Evolutionary conservation across 1,140 invertebrate species (phyloP), one percentile per base, ranked within the genome.

Genomic region (Triops cancriformis): DNA sequence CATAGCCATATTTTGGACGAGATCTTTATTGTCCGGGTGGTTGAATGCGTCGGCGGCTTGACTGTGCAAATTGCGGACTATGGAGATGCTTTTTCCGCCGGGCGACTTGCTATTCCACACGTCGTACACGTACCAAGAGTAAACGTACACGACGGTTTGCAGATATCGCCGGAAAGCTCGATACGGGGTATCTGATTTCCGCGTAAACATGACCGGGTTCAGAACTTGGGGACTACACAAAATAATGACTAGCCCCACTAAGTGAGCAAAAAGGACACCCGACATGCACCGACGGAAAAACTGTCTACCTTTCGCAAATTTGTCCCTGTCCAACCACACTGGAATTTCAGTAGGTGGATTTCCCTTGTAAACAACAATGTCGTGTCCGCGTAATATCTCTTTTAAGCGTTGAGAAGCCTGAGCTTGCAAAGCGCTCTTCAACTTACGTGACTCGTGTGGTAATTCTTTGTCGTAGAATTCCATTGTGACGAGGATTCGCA

Each of bases 121-220:
- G 41, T 90, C 87, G 73, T 89, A 84, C 14, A 88, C 84, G 80
- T 93, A 93, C 94, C 94, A 96, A 1, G 88, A 82, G 2, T 88
- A 83, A 23, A 91, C 89, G 80, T 94, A 92, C 4, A 90, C 84
- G 64, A 92, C 84, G 0, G 92, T 94, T 1, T 88, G 88, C 1
- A 92, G 82, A 82, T 96, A 96, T 80, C 94, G 87, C 78, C 87
- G 89, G 83, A 93, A 94, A 0, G 94, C 90, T 0, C 87, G 87
- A 26, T 86, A 86, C 0, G 86, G 83, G 5, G 87, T 88, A 31
- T 86, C 87, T 1, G 91, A 92, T 78, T 89, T 88, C 0, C 87
- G 85, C 0, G 92, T 91, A 27, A 89, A 88, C 5, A 90, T 86
- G 0, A 93, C 82, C 0, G 92, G 85, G 7, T 86, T 85, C 0